phyloP scores from a whole-genome alignment of 2,113 vertebrate genomes.

The Toxostoma redivivum region DNA sequence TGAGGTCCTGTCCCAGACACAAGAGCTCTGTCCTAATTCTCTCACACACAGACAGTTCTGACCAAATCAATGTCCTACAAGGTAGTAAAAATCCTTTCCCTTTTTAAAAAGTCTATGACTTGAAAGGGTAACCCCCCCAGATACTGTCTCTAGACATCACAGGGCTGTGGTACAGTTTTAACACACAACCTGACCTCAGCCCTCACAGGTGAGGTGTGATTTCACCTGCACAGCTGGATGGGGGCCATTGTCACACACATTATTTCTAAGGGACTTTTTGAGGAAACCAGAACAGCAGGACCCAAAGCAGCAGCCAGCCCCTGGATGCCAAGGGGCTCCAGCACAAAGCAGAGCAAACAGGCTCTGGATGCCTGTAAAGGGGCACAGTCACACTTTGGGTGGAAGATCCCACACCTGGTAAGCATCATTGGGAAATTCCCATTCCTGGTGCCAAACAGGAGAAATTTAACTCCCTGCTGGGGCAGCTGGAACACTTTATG shows the following conservation, averaged over 20 bases:
- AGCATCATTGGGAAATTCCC: neutral
- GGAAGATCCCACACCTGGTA: neutral
- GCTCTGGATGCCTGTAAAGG: neutral
- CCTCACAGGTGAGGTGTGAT: rapidly evolving
- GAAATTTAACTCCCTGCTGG: neutral
- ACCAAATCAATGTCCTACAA: neutral
- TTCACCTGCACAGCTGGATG: neutral
- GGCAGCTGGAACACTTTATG: neutral
- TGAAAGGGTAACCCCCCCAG: neutral
- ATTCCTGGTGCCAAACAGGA: neutral
- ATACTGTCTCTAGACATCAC: neutral
- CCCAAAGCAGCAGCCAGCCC: neutral
- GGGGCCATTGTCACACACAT: rapidly evolving
- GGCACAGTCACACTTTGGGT: neutral
- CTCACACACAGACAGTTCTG: neutral
- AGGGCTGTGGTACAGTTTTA: neutral
- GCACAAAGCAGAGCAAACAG: neutral
- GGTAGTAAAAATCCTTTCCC: neutral
- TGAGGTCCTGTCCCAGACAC: neutral
- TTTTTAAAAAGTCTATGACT: neutral
- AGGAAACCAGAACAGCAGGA: neutral
- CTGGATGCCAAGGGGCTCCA: neutral
- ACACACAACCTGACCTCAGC: neutral
- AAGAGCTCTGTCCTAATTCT: neutral
- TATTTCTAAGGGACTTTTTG: neutral